Percentiles rank a stretch among this genome's conserved stretches.
Conservation (phyloP, 2,888 invertebrate species). For the Amphipoea oculea region DNA sequence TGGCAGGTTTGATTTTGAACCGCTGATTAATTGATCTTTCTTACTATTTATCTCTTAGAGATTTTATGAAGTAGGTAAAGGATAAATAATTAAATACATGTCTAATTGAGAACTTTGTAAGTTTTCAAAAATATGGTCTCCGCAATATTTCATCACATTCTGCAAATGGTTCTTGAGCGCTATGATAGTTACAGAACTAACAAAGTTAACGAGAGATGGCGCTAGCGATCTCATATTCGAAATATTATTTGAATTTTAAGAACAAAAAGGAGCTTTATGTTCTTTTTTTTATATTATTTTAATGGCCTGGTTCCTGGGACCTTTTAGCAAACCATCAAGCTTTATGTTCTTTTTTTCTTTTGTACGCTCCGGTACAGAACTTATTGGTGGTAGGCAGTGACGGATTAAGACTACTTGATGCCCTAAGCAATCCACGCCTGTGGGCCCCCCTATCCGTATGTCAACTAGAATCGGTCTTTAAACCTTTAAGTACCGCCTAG, state of each 20-base stretch:
- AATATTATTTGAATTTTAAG: not conserved
- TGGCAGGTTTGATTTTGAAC: conserved; percentile 2
- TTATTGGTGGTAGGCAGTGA: not conserved
- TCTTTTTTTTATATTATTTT: too few relatives aligned
- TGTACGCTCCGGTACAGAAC: not conserved
- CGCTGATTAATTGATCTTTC: not conserved
- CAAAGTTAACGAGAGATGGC: conserved; percentile 48
- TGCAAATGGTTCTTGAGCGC: not conserved
- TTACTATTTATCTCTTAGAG: not conserved
- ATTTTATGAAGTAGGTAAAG: not conserved
- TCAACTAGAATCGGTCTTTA: too few relatives aligned
- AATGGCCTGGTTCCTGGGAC: too few relatives aligned
- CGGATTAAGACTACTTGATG: too few relatives aligned
- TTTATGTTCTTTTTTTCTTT: not conserved
- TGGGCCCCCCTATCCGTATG: too few relatives aligned
- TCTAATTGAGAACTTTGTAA: not conserved
- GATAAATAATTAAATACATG: not conserved
- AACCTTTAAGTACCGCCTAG: too few relatives aligned
- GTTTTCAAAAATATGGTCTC: not conserved
- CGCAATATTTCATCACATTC: not conserved
- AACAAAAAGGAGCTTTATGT: too few relatives aligned
- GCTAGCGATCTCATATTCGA: conserved; percentile 15
- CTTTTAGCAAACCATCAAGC: too few relatives aligned
- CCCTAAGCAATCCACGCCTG: too few relatives aligned
- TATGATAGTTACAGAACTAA: conserved; percentile 3